Conservation (phyloP, 2,888 invertebrate species). For the Scaptodrosophila latifasciaeformis region DNA sequence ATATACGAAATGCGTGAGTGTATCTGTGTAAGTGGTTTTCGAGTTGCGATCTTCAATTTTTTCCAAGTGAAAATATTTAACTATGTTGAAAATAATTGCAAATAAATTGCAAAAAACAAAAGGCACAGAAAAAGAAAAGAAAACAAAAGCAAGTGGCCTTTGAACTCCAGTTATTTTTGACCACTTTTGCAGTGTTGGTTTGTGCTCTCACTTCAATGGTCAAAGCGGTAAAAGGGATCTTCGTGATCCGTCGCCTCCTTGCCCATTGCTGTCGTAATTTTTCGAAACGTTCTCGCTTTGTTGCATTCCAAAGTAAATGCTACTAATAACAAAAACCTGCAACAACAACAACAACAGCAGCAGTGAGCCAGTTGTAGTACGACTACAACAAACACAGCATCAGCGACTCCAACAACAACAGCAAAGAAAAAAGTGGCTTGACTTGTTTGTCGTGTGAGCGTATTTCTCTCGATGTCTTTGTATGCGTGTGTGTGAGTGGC, state of each 20-base stretch:
- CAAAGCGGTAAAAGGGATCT: conserved; percentile 1
- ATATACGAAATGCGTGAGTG: conserved; percentile 25
- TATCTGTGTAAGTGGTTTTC: conserved; percentile 10
- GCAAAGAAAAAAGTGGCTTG: conserved; percentile 69
- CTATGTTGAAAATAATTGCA: background rate
- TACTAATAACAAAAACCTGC: conserved; percentile 63
- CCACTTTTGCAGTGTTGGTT: conserved; percentile 34
- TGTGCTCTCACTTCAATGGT: background rate
- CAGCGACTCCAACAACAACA: conserved; percentile 52
- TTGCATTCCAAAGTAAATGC: conserved; percentile 70
- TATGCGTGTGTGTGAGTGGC: conserved; percentile 22
- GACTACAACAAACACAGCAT: conserved; percentile 5
- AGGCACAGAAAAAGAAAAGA: conserved; percentile 20
- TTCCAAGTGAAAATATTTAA: background rate
- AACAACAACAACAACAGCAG: conserved; percentile 31
- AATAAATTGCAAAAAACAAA: conserved; percentile 22
- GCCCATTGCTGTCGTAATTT: conserved; percentile 58
- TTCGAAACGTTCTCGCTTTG: conserved; percentile 65
- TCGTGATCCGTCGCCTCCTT: conserved; percentile 11
- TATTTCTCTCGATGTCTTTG: conserved; percentile 7
- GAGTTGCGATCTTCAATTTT: background rate
- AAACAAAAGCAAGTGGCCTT: conserved; percentile 40
- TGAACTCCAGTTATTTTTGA: conserved; percentile 46
- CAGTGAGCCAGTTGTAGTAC: conserved; percentile 34
- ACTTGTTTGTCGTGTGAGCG: conserved; percentile 58